A percentile compares a stretch with the other conserved stretches of the same genome.
phyloP scores from a whole-genome alignment of 1,140 invertebrate genomes.

The Camponotus floridanus region DNA sequence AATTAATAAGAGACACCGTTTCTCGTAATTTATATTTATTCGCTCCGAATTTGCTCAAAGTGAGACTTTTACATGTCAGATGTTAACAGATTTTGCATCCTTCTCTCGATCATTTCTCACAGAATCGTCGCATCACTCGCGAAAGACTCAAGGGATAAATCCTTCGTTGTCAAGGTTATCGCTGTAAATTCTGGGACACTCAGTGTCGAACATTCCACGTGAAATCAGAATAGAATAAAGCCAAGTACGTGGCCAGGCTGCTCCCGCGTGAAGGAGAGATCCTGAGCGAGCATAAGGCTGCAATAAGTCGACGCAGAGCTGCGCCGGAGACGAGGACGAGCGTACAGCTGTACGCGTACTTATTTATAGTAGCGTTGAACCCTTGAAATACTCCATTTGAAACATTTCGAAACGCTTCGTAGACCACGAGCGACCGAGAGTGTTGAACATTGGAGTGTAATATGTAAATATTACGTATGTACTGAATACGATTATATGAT shows the following conservation, averaged over 20 bases:
- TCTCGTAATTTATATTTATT: slow-evolving; percentile 68
- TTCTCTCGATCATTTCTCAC: slow-evolving; percentile 13
- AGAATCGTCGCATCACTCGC: slow-evolving; percentile 28
- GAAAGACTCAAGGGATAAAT: not conserved
- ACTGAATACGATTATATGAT: slow-evolving; percentile 38
- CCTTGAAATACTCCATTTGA: slow-evolving; percentile 4
- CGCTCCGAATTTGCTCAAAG: slow-evolving; percentile 62
- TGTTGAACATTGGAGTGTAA: slow-evolving; percentile 19
- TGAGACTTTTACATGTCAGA: slow-evolving; percentile 47
- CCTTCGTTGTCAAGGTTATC: not conserved
- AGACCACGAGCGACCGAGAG: not conserved
- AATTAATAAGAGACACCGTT: slow-evolving; percentile 40
- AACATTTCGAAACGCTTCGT: slow-evolving; percentile 21
- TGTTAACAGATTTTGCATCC: slow-evolving; percentile 45
- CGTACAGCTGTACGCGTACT: slow-evolving; percentile 70
- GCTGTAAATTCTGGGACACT: slow-evolving; percentile 47
- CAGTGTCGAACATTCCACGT: slow-evolving; percentile 53
- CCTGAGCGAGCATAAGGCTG: not conserved
- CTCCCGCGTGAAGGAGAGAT: not conserved
- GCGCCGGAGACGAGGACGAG: slow-evolving; percentile 37
- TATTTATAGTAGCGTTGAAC: slow-evolving; percentile 75
- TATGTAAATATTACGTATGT: slow-evolving; percentile 66
- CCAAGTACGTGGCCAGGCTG: not conserved
- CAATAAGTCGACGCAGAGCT: not conserved
- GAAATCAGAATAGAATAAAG: slow-evolving; percentile 13